Evolutionary conservation across 2,113 vertebrate genomes (phyloP).

Genomic region (Camelus bactrianus): DNA sequence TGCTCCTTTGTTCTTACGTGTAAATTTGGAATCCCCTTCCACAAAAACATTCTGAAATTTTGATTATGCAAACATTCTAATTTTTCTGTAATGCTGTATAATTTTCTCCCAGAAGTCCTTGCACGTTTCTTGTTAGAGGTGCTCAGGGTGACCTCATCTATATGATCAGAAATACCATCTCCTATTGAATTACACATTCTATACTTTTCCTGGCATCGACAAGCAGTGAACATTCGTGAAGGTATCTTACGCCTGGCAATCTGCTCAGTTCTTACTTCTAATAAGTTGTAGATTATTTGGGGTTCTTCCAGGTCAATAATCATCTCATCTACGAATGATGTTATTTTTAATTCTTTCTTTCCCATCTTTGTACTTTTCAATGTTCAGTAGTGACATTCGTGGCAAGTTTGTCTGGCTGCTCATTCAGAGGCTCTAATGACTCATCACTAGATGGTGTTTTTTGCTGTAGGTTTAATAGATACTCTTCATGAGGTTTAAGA

Average conservation of each 20-base stretch:
- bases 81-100: neutral
- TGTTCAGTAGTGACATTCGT: constrained; percentile 42
- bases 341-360: constrained; percentile 60
- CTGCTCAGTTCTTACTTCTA: constrained; percentile 1
- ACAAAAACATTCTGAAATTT: neutral
- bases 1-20: neutral
- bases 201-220: neutral
- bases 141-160: neutral
- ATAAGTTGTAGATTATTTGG: neutral
- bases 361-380: constrained; percentile 28
- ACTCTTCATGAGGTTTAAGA: neutral
- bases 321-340: constrained; percentile 12
- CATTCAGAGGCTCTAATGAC: constrained; percentile 1
- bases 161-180: neutral
- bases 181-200: neutral
- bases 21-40: neutral
- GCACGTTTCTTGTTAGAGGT: neutral
- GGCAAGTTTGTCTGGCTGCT: neutral
- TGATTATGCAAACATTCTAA: neutral
- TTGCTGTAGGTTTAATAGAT: neutral
- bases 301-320: neutral
- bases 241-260: neutral
- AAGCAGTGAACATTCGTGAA: neutral
- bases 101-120: neutral
- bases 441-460: neutral